These are phyloP conservation scores for Fregetta grallaria DNA, from an alignment of 2,113 vertebrate genomes.

Conservation along the genomic window DNA sequence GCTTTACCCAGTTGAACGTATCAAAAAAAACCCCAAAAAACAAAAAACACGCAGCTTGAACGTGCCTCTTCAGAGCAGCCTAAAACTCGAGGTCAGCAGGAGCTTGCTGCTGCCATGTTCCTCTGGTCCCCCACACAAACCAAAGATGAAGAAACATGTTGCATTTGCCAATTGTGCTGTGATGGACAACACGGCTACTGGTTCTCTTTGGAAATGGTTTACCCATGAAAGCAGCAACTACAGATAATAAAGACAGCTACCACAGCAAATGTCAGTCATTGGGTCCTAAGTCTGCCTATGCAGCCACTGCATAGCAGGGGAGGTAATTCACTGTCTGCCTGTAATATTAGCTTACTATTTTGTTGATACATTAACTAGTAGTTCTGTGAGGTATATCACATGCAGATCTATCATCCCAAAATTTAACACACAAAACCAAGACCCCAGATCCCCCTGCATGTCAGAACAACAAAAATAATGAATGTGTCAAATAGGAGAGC, in stretches of 20 bases:
- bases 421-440: neutral
- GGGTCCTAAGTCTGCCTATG: neutral
- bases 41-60: neutral
- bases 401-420: conserved; percentile 10
- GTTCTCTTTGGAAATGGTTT: conserved; percentile 15
- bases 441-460: neutral
- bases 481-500: neutral
- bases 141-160: rapidly evolving
- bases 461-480: conserved; percentile 3
- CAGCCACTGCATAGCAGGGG: neutral
- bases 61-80: neutral
- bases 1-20: neutral
- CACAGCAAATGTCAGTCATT: neutral
- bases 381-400: conserved; percentile 65
- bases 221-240: neutral
- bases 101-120: neutral
- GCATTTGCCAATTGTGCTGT: neutral
- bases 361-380: neutral
- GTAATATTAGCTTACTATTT: conserved; percentile 49
- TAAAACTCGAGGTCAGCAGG: neutral
- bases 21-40: too few relatives aligned
- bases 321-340: neutral
- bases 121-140: neutral
- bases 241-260: neutral
- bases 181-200: neutral